Conservation (phyloP, 2,888 invertebrate species). For the Standfussiana lucernea region DNA sequence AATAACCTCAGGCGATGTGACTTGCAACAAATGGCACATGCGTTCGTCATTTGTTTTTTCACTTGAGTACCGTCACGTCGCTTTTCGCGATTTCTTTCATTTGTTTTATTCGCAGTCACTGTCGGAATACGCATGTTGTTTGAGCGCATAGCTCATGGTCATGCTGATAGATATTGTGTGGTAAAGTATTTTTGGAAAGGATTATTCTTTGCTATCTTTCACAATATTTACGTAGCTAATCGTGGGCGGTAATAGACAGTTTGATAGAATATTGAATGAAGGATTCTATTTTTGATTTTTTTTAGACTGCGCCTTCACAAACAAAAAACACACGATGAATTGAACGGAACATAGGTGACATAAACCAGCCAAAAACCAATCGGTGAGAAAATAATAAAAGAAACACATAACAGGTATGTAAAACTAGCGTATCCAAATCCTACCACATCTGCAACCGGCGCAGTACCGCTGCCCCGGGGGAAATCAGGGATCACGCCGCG, state of each 20-base stretch:
- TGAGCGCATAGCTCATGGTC: background rate
- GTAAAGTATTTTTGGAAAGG: background rate
- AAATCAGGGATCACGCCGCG: constrained; percentile 81
- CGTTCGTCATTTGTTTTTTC: background rate
- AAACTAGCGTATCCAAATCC: constrained; percentile 66
- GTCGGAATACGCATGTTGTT: background rate
- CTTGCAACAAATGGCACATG: background rate
- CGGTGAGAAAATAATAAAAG: background rate
- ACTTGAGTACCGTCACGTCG: background rate
- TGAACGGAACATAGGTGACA: background rate
- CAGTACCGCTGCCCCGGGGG: constrained; percentile 75
- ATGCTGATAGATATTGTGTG: background rate
- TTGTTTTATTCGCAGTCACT: background rate
- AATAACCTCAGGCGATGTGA: background rate
- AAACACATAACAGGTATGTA: background rate
- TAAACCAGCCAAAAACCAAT: background rate
- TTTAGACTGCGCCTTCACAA: background rate
- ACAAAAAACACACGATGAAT: background rate
- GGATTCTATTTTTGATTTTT: too few relatives aligned
- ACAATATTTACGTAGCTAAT: too few relatives aligned
- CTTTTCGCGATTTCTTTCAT: background rate
- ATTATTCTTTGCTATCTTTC: background rate
- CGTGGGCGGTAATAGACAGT: background rate
- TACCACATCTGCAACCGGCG: constrained; percentile 52
- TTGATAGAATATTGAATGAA: background rate